Base-by-base conservation (phyloP, 2,113 vertebrate species). In the Maccullochella peelii region DNA sequence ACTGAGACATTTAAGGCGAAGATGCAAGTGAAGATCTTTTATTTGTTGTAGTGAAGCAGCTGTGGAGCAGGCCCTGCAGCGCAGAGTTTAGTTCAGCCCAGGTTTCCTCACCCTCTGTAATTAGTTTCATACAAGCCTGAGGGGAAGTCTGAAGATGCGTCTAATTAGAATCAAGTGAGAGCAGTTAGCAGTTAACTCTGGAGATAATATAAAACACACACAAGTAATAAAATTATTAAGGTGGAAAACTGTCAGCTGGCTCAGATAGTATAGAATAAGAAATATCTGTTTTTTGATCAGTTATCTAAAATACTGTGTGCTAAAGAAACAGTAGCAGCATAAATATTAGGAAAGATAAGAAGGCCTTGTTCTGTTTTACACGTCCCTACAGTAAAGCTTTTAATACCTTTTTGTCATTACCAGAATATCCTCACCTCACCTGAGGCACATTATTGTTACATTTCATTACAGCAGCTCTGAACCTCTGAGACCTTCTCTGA, bases 131-230 rank as follows among this genome's bases (percentile, higher is more conserved):
- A 61, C 25, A 71, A 65, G 80, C 83, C 84, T 23, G 71, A 72
- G 69, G 81, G 73, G 44, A 81, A 63, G 85, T 65, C 36, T 85
- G 66, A 73, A 65, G 82, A 84, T 68, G 33, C 6, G 2, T 77
- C 38, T 89, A 72, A 90, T 88, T 85, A 78, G 47, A 89, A 84
- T 77, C 66, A 83, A 91, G 75, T 74, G 75, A 69, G 76, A 84
- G 21, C 50, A 21, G 44, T 88, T 79, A 72, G 57, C 49, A 15
- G n/a, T n/a, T n/a, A 61, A 55, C 55, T 55, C 50, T 55, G 44
- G 25, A 77, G 73, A 70, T 49, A 16, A 16, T 61, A 62, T 47
- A 54, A 62, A 49, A 76, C 67, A 67, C 20, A 70, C 40, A 54
- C 68, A 58, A 8, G 25, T 61, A 4, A 23, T 23, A 11, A 21